These are phyloP conservation scores for Danio tinwini DNA, from an alignment of 2,797 vertebrate species.

Conservation along the genomic window DNA sequence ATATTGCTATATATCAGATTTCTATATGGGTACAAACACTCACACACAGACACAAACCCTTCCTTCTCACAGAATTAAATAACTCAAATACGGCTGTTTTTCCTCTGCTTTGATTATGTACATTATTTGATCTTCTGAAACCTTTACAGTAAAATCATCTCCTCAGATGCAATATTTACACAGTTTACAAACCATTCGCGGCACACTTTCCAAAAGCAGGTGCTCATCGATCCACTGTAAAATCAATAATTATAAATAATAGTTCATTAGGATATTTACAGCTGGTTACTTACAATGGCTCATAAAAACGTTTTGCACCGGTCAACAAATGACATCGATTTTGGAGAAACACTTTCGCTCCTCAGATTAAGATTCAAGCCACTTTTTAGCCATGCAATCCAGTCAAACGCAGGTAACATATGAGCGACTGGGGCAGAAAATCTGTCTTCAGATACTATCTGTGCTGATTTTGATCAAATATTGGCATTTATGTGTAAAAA, in stretches of 20 bases:
- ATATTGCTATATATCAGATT: no score
- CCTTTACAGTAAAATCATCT: slow-evolving; percentile 67
- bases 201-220: slow-evolving; percentile 67
- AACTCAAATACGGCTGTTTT: slow-evolving; percentile 59
- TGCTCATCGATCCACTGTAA: slow-evolving; percentile 39
- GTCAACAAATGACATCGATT: slow-evolving; percentile 49
- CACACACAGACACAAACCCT: slow-evolving; percentile 50
- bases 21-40: slow-evolving; percentile 21
- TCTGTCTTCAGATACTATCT: neutral
- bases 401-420: slow-evolving; percentile 56
- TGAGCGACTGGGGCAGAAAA: neutral
- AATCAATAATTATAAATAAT: slow-evolving; percentile 71
- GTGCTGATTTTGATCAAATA: slow-evolving; percentile 10
- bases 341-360: slow-evolving; percentile 59
- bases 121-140: slow-evolving; percentile 71
- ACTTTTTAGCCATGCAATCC: slow-evolving; percentile 77
- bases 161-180: slow-evolving; percentile 68
- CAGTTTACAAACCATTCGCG: slow-evolving; percentile 77
- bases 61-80: slow-evolving; percentile 65
- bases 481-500: neutral
- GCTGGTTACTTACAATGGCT: slow-evolving; percentile 60
- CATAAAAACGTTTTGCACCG: slow-evolving; percentile 53
- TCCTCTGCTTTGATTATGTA: slow-evolving; percentile 73
- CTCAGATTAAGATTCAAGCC: slow-evolving; percentile 75
- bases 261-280: slow-evolving; percentile 49